phyloP scores from a whole-genome alignment of 1,140 invertebrate genomes.

The Pseudoatta argentina region DNA sequence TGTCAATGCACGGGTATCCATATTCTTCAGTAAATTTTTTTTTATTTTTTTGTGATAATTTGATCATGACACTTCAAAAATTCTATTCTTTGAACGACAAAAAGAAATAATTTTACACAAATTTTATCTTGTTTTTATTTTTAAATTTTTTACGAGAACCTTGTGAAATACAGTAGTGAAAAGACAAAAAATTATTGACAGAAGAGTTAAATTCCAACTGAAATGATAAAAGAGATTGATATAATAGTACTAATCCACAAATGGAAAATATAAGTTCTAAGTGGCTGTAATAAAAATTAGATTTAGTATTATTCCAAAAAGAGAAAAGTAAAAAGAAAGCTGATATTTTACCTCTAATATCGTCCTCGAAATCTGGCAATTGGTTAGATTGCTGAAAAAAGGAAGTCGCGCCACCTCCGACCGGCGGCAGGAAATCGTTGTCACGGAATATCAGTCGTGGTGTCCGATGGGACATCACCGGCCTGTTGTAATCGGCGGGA shows the following conservation, averaged over 20 bases:
- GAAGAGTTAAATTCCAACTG: no score
- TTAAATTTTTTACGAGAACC: no score
- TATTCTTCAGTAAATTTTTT: no score
- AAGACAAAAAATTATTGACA: no score
- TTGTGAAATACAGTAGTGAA: no score
- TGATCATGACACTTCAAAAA: no score
- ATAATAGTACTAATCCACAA: not conserved
- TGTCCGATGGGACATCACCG: conserved; percentile 86
- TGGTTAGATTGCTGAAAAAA: conserved; percentile 84
- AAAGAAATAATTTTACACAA: no score
- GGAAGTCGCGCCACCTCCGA: conserved; percentile 76
- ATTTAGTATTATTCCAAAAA: not conserved
- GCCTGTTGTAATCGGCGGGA: conserved; percentile 77
- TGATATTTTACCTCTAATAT: conserved; percentile 81
- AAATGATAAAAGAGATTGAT: not conserved
- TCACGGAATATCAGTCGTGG: conserved; percentile 87
- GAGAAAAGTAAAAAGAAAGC: no score
- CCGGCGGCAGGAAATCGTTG: conserved; percentile 79
- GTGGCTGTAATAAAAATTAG: not conserved
- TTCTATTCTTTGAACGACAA: no score
- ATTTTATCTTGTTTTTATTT: no score
- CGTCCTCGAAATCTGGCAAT: conserved; percentile 83
- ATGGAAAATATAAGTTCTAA: not conserved
- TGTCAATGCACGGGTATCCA: no score
- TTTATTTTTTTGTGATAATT: no score